Percentiles rank a stretch among this genome's conserved stretches.
phyloP scores from a whole-genome alignment of 2,797 vertebrate species.

The Serranus cabrilla region DNA sequence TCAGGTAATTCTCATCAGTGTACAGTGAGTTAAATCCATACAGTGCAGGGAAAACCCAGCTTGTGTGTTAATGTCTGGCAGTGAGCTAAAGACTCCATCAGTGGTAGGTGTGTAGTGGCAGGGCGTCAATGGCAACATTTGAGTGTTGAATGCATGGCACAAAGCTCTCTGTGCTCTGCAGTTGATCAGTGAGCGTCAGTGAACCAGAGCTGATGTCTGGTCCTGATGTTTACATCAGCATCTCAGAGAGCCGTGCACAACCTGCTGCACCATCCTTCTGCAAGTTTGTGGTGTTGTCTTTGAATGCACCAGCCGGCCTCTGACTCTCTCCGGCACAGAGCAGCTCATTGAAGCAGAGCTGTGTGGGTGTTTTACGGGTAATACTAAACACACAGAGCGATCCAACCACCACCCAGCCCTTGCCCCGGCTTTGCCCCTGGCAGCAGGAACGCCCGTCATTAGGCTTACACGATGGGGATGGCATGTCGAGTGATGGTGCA shows the following conservation, averaged over 20 bases:
- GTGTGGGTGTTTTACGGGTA: constrained; percentile 42
- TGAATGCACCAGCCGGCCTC: constrained; percentile 29
- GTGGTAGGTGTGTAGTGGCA: constrained; percentile 39
- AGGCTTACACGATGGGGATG: constrained; percentile 47
- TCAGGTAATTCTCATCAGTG: not conserved
- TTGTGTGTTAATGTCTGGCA: constrained; percentile 45
- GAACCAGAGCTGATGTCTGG: constrained; percentile 42
- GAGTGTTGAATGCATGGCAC: constrained; percentile 47
- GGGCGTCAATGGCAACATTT: constrained; percentile 57
- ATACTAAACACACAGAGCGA: constrained; percentile 51
- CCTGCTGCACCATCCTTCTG: constrained; percentile 30
- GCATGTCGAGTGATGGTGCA: constrained; percentile 61
- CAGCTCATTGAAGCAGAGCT: constrained; percentile 55
- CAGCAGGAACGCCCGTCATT: constrained; percentile 48
- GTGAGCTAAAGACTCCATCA: constrained; percentile 47
- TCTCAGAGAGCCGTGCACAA: constrained; percentile 9
- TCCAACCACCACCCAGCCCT: constrained; percentile 40
- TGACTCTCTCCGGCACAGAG: constrained; percentile 55
- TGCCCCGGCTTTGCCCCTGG: constrained; percentile 44
- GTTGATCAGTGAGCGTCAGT: constrained; percentile 23
- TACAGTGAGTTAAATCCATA: not conserved
- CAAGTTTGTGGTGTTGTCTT: constrained; percentile 37
- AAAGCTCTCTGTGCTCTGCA: constrained; percentile 52
- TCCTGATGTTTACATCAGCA: constrained; percentile 46
- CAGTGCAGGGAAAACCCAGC: not conserved